Evolutionary conservation across 37 sponge, comb jelly and placozoan species (phyloP), one percentile per base, ranked within the genome.

Genomic region (Halichondria panicea): DNA sequence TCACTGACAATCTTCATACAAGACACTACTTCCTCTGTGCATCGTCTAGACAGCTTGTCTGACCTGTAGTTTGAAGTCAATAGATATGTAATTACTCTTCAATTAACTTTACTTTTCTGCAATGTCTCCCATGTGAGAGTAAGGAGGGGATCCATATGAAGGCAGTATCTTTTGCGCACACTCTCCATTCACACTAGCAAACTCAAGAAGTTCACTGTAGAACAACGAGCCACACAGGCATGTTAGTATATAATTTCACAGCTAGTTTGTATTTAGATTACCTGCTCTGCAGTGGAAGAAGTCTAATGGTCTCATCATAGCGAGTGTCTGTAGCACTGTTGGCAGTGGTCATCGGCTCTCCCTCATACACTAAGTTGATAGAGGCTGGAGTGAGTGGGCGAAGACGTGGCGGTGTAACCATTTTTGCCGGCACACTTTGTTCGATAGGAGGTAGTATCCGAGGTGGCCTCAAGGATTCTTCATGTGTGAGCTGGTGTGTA

Each of bases 21-120:
- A 31, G 82, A 82, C 66, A 72, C 72, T 8, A 82, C 55, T 45
- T 82, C 82, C 52, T 50, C 66, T 33, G 61, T 25, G 30, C 72
- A 52, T 5, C 82, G 64, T 25, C 32, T 39, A 1, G 44, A 63
- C 22, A 38, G 21, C 54, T 34, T 50, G 66, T 76, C 77, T 35
- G 77, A 76, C 53, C 77, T 76, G 66, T 48, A 48, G 13, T 48
- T 11, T 18, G 15, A 48, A 48, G 11, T 48, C 15, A 48, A 48
- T 48, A 9, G 13, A 48, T 13, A 13, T 9, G 50, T 48, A 48
- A 48, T 13, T 48, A 18, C 13, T 48, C 50, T 48, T 48, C 50
- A 48, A 13, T 13, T 18, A 48, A 48, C 8, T 27, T 58, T 21
- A 58, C 60, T 21, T 58, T 11, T 58, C 25, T 7, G 60, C 60